Evolutionary conservation across 1,140 invertebrate genomes (phyloP).

Genomic region (Daktulosphaira vitifoliae): DNA sequence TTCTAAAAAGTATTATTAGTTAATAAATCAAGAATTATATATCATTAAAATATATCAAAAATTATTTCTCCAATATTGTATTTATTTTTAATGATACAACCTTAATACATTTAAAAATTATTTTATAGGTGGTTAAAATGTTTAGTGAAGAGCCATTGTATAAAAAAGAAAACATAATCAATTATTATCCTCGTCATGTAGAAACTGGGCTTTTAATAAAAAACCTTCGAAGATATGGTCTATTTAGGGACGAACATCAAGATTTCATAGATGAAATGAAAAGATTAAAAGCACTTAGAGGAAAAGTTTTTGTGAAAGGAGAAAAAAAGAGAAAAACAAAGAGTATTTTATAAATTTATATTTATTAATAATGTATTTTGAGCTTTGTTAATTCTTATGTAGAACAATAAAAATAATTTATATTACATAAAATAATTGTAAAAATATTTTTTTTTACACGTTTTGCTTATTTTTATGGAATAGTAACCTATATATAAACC

Average conservation of each 20-base stretch:
- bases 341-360: constrained; percentile 17
- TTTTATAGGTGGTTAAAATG: constrained; percentile 61
- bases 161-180: constrained; percentile 59
- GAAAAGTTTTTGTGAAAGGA: constrained; percentile 49
- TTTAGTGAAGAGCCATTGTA: constrained; percentile 67
- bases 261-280: constrained; percentile 88
- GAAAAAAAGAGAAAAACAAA: constrained; percentile 21
- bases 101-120: not conserved
- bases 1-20: no score
- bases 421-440: no score
- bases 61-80: not conserved
- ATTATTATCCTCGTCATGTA: constrained; percentile 79
- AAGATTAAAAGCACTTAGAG: constrained; percentile 62
- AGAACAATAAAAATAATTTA: no score
- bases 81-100: not conserved
- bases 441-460: no score
- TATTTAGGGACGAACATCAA: constrained; percentile 80
- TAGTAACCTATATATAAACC: no score
- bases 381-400: no score
- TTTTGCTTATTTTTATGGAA: no score
- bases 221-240: constrained; percentile 62
- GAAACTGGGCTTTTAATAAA: constrained; percentile 65
- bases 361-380: no score
- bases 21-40: no score
- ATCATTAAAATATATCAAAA: not conserved